Evolutionary conservation across 2,797 vertebrate genomes (phyloP).

Genomic region (Furcifer pardalis): DNA sequence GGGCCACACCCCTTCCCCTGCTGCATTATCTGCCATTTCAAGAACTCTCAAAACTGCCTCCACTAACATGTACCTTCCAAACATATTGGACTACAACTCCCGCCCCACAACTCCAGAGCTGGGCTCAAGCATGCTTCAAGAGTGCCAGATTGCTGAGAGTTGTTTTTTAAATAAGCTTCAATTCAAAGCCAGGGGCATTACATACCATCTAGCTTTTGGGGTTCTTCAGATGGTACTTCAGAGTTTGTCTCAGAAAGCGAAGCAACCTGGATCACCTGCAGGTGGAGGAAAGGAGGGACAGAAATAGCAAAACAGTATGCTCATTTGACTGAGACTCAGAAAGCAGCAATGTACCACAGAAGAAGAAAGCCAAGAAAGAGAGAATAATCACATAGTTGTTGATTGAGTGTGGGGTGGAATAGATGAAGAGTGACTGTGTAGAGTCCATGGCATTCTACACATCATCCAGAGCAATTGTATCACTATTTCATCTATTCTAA

Average conservation of each 20-base stretch:
- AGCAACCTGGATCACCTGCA: constrained; percentile 90
- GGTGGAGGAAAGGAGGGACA: constrained; percentile 9
- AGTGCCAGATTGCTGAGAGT: not conserved
- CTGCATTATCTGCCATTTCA: not conserved
- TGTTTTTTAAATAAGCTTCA: no score
- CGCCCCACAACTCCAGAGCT: not conserved
- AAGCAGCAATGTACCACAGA: not conserved
- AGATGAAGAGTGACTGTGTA: no score
- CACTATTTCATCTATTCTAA: not conserved
- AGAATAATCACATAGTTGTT: not conserved
- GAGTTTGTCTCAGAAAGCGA: constrained; percentile 86
- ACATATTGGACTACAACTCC: not conserved
- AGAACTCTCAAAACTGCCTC: not conserved
- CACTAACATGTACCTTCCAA: not conserved
- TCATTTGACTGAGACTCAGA: not conserved
- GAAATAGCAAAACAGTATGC: not conserved
- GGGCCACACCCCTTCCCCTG: not conserved
- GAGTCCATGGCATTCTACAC: not conserved
- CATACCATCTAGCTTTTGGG: constrained; percentile 78
- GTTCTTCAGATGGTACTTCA: constrained; percentile 74
- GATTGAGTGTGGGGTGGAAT: not conserved
- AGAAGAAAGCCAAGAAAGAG: not conserved
- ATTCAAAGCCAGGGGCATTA: constrained; percentile 21
- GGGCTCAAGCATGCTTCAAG: not conserved
- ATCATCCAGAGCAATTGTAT: not conserved